These are phyloP conservation scores for Agrochola macilenta DNA, from an alignment of 2,888 invertebrate species.

Conservation along the genomic window DNA sequence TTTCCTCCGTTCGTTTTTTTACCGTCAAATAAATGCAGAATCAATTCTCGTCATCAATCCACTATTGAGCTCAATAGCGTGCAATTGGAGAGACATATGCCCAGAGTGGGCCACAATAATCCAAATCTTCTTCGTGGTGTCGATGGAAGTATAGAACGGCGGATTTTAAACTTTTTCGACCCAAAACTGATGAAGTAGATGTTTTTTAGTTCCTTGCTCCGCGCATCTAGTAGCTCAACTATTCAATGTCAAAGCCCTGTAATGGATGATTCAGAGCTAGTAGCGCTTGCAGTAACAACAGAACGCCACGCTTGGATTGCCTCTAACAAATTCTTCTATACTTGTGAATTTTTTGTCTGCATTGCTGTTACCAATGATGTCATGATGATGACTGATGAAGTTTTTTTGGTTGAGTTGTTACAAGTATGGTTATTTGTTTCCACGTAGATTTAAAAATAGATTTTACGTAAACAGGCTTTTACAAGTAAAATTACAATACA, in stretches of 20 bases:
- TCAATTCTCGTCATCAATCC: too few species aligned
- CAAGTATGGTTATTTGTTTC: constrained; percentile 22
- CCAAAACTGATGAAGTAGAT: neutral
- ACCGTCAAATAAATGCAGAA: neutral
- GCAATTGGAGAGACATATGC: neutral
- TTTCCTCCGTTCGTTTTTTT: constrained; percentile 10
- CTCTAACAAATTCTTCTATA: constrained; percentile 70
- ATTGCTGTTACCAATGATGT: constrained; percentile 78
- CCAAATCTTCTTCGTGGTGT: too few species aligned
- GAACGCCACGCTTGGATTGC: constrained; percentile 73
- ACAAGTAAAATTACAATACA: neutral
- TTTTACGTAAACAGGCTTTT: constrained; percentile 18
- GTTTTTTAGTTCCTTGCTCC: neutral
- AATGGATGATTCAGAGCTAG: constrained; percentile 64
- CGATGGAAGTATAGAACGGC: neutral
- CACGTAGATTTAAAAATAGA: constrained; percentile 29
- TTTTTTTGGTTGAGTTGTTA: constrained; percentile 35
- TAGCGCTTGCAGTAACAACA: constrained; percentile 56
- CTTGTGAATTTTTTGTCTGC: constrained; percentile 69
- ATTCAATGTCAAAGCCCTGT: constrained; percentile 74
- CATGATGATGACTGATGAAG: constrained; percentile 68
- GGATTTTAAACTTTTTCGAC: neutral
- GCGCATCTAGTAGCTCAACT: constrained; percentile 61
- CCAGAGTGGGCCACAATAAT: neutral
- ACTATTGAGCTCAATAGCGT: neutral